Evolutionary conservation across 2,797 vertebrate species (phyloP).

Genomic region (Coreius guichenoti): DNA sequence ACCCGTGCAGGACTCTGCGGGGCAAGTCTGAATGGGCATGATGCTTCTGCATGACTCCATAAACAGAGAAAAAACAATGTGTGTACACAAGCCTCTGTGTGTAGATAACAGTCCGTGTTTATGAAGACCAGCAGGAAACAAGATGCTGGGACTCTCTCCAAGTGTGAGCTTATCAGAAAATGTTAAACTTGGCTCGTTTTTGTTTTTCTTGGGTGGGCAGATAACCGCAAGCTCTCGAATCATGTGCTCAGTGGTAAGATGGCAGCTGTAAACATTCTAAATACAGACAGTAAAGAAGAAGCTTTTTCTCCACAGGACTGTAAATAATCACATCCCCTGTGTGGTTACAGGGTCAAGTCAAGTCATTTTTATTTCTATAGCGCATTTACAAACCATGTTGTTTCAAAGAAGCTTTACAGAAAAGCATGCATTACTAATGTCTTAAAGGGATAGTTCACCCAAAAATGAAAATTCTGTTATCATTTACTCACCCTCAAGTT

Average conservation of each 20-base stretch:
- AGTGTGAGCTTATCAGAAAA: conserved; percentile 19
- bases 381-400: not conserved
- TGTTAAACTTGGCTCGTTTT: not conserved
- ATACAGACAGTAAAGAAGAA: not conserved
- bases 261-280: not conserved
- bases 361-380: not conserved
- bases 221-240: not conserved
- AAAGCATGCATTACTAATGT: not conserved
- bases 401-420: not conserved
- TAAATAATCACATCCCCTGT: conserved; percentile 11
- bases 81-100: not conserved
- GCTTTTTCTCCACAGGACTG: not conserved
- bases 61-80: not conserved
- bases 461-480: too few relatives aligned
- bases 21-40: not conserved
- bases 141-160: not conserved
- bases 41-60: not conserved
- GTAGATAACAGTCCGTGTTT: conserved; percentile 25
- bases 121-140: conserved; percentile 24
- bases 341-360: not conserved
- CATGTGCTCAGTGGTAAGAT: not conserved
- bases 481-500: too few relatives aligned
- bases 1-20: not conserved
- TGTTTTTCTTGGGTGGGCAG: not conserved
- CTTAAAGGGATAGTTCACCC: not conserved